These are phyloP conservation scores for Lasioglossum albipes DNA, from an alignment of 1,140 invertebrate genomes.

Conservation along the genomic window DNA sequence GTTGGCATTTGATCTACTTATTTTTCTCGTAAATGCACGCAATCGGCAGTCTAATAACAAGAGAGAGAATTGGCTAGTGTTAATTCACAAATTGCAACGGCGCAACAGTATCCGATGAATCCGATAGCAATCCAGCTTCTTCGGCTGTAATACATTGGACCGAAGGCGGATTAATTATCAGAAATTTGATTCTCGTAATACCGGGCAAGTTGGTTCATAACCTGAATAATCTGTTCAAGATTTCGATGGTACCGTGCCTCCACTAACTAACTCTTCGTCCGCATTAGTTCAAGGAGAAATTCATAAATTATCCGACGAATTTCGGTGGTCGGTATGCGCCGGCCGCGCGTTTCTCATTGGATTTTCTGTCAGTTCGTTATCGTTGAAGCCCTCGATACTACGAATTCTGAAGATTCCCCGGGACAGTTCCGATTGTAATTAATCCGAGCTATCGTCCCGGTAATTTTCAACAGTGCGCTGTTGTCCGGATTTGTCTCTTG, in stretches of 20 bases:
- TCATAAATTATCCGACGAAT: slow-evolving; percentile 2
- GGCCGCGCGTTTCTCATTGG: not conserved
- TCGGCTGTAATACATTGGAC: not conserved
- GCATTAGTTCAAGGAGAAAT: not conserved
- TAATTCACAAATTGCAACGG: too few relatives aligned
- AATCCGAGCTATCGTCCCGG: not conserved
- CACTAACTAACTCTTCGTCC: not conserved
- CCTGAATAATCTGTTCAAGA: not conserved
- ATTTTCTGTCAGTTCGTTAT: not conserved
- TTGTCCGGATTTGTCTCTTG: slow-evolving; percentile 36
- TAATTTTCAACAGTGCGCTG: slow-evolving; percentile 26
- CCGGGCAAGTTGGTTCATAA: not conserved
- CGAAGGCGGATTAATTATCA: not conserved
- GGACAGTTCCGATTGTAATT: slow-evolving; percentile 3
- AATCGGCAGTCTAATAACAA: too few relatives aligned
- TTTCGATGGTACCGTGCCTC: not conserved
- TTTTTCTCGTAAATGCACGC: too few relatives aligned
- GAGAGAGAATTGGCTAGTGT: too few relatives aligned
- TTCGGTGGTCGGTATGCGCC: not conserved
- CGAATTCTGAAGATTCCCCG: not conserved
- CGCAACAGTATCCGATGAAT: not conserved
- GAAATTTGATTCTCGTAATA: not conserved
- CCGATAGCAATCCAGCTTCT: not conserved
- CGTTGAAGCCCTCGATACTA: not conserved
- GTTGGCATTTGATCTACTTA: too few relatives aligned